Evolutionary conservation across 2,888 invertebrate species (phyloP).

Genomic region (Leptogaster cylindrica): DNA sequence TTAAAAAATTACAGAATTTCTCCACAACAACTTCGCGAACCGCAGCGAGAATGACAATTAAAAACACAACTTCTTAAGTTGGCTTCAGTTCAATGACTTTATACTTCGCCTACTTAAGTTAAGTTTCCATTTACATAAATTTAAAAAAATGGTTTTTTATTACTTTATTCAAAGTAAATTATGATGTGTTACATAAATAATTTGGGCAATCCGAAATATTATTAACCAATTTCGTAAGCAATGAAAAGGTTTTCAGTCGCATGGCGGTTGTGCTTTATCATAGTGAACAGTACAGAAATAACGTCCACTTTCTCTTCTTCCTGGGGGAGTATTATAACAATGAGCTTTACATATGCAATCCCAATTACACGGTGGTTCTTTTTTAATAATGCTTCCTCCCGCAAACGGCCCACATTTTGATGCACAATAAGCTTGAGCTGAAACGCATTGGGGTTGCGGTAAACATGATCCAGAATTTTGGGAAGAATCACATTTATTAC

Average conservation of each 20-base stretch:
- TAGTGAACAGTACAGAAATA: background rate
- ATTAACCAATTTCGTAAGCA: too few species aligned
- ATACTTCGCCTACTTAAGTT: too few species aligned
- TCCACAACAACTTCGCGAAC: too few species aligned
- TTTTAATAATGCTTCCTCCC: constrained; percentile 8
- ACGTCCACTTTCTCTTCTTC: constrained; percentile 12
- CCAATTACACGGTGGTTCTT: constrained; percentile 10
- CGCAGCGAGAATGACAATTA: background rate
- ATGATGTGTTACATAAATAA: too few species aligned
- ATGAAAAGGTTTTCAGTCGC: background rate
- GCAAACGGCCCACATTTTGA: too few species aligned
- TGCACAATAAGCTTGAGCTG: too few species aligned
- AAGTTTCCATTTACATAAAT: too few species aligned
- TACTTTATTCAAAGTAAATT: too few species aligned
- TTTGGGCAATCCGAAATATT: too few species aligned
- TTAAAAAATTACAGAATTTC: background rate
- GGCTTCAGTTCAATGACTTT: too few species aligned
- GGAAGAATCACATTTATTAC: background rate
- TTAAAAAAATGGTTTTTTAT: too few species aligned
- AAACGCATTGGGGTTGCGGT: background rate
- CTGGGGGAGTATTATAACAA: constrained; percentile 21
- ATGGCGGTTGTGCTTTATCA: background rate
- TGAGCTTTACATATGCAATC: constrained; percentile 28
- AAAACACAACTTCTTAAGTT: too few species aligned
- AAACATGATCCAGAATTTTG: background rate